Base-by-base conservation (phyloP, 1,140 invertebrate species). In the Sipha flava region DNA sequence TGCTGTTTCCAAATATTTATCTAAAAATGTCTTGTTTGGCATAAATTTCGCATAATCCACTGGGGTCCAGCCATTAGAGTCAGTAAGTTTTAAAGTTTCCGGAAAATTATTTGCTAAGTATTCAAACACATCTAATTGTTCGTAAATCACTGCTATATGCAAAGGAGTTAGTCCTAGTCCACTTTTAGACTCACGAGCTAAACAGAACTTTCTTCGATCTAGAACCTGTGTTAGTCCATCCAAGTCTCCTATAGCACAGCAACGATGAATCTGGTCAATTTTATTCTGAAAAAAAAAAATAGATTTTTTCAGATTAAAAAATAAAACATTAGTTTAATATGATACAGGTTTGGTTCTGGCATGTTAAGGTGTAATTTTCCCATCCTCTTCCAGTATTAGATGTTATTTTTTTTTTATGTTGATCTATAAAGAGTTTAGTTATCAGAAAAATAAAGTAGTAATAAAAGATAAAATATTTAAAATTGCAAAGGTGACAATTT, bases 191-290 rank as follows among this genome's bases (percentile, higher is more conserved):
- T 97, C 93, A 82, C 92, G 89, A 9, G 94, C 93, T 54, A 95
- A 89, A 10, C 94, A 94, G 84, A 97, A 94, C 88, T 96, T 95
- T 84, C 94, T 93, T 79, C 95, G 87, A 87, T 97, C 95, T 82
- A 97, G 87, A 4, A 95, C 90, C 70, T 91, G 90, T 87, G 96
- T 94, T 34, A 97, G 86, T 81, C 94, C 93, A 83, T 92, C 86
- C 81, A 97, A 86, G 83, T 92, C 94, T 16, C 96, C 96, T 83
- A 92, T 90, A 84, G 90, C 89, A n/a, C 94, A 93, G 26, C 94
- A 94, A 82, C 91, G 85, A 83, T 98, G 95, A 43, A 97, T 94
- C 80, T 91, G 89, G 81, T 92, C 90, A 80, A 97, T 97, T 88
- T 96, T 96, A 81, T 91, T 91, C 94, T 97, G 83, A 81, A 81